Percentiles rank a stretch among this genome's conserved stretches.
These are phyloP conservation scores for Temnothorax unifasciatus DNA, from an alignment of 2,888 invertebrate species.

Conservation along the genomic window DNA sequence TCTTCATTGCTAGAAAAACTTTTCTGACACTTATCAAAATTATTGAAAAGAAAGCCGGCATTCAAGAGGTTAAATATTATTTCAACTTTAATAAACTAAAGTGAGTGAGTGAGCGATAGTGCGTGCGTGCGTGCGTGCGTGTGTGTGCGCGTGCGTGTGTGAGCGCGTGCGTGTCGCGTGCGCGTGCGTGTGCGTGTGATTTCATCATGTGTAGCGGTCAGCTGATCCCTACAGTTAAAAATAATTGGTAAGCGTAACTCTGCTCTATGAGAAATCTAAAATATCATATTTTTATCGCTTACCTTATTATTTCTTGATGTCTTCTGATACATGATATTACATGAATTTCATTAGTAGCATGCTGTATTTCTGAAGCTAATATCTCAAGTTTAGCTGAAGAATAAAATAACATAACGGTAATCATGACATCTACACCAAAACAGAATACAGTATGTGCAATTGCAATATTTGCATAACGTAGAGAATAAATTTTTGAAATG, in stretches of 20 bases:
- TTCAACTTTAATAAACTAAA: too few relatives aligned
- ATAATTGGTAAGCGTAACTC: not conserved
- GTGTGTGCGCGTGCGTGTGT: too few relatives aligned
- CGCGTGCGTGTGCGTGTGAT: too few relatives aligned
- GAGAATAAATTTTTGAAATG: slow-evolving; percentile 58
- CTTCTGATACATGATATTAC: slow-evolving; percentile 68
- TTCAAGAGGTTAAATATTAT: too few relatives aligned
- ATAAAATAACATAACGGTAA: slow-evolving; percentile 77
- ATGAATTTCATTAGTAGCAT: slow-evolving; percentile 52
- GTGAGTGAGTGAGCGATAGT: too few relatives aligned
- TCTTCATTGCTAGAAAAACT: too few relatives aligned
- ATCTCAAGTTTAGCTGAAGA: slow-evolving; percentile 75
- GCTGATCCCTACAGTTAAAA: not conserved
- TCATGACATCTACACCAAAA: slow-evolving; percentile 73
- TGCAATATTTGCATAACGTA: slow-evolving; percentile 71
- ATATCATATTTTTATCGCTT: slow-evolving; percentile 29
- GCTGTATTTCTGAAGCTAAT: slow-evolving; percentile 62
- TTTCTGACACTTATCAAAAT: too few relatives aligned
- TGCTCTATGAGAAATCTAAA: not conserved
- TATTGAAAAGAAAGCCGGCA: too few relatives aligned
- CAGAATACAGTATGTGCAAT: slow-evolving; percentile 73
- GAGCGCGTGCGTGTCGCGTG: too few relatives aligned
- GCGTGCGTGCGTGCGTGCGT: too few relatives aligned
- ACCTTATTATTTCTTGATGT: slow-evolving; percentile 76
- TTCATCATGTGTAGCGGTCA: too few relatives aligned